These are phyloP conservation scores for Bombyx mandarina DNA, from an alignment of 1,140 invertebrate genomes.

Conservation along the genomic window DNA sequence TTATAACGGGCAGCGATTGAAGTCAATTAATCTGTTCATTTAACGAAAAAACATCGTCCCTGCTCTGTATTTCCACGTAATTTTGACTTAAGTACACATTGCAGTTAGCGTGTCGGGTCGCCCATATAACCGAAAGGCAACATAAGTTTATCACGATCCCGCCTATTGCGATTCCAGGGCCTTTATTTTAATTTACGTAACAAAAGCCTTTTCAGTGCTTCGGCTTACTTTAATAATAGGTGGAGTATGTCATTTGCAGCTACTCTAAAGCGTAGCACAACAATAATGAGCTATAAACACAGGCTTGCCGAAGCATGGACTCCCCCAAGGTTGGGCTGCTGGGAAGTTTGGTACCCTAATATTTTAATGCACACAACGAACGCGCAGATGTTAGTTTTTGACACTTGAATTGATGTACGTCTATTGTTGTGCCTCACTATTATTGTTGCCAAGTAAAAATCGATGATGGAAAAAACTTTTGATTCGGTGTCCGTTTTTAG, in stretches of 20 bases:
- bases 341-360: too few relatives aligned
- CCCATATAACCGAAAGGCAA: conserved; percentile 25
- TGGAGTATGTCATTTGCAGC: conserved; percentile 61
- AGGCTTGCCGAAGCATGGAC: conserved; percentile 34
- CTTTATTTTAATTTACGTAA: conserved; percentile 41
- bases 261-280: conserved; percentile 57
- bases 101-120: conserved; percentile 18
- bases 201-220: conserved; percentile 35
- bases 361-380: conserved; percentile 48
- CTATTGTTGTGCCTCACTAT: conserved; percentile 53
- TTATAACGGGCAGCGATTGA: too few relatives aligned
- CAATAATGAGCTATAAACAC: conserved; percentile 68
- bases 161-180: conserved; percentile 34
- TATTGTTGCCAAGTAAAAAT: conserved; percentile 56
- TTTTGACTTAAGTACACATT: conserved; percentile 21
- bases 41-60: background rate
- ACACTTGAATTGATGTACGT: conserved; percentile 68
- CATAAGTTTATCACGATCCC: conserved; percentile 16
- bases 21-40: too few relatives aligned
- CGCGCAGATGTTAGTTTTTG: conserved; percentile 70
- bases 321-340: conserved; percentile 48
- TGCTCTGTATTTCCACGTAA: conserved; percentile 22
- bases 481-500: conserved; percentile 37
- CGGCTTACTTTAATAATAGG: conserved; percentile 57
- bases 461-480: conserved; percentile 46